Conservation (phyloP, 2,888 invertebrate genomes). For the Epirrita christyi region DNA sequence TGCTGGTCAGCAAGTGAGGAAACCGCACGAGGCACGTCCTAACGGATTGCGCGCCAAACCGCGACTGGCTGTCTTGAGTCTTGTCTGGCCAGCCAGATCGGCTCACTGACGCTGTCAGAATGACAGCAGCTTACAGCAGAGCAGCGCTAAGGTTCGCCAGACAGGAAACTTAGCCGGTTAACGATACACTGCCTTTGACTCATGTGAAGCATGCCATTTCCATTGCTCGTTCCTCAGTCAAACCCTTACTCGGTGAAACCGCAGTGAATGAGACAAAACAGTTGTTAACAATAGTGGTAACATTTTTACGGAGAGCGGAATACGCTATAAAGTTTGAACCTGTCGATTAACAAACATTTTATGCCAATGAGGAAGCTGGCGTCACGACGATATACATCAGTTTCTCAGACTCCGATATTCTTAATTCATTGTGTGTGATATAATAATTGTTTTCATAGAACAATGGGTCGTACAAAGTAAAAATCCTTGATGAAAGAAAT, state of each 20-base stretch:
- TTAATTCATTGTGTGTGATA: slow-evolving; percentile 44
- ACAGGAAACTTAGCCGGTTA: slow-evolving; percentile 29
- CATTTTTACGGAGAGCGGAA: slow-evolving; percentile 19
- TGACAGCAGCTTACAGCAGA: slow-evolving; percentile 22
- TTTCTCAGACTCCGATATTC: slow-evolving; percentile 43
- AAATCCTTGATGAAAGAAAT: slow-evolving; percentile 39
- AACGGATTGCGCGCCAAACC: slow-evolving; percentile 63
- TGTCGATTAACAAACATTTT: slow-evolving; percentile 49
- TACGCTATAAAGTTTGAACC: slow-evolving; percentile 38
- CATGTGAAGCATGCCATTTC: slow-evolving; percentile 14
- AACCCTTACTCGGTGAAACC: slow-evolving; percentile 1
- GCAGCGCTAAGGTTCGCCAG: slow-evolving; percentile 35
- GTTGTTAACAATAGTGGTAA: slow-evolving; percentile 3
- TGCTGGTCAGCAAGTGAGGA: slow-evolving; percentile 6
- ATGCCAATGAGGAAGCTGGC: slow-evolving; percentile 48
- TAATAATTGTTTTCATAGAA: slow-evolving; percentile 50
- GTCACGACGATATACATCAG: slow-evolving; percentile 39
- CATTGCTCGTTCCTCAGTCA: slow-evolving; percentile 28
- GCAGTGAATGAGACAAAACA: slow-evolving; percentile 22
- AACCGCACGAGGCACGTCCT: slow-evolving; percentile 43
- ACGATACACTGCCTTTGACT: slow-evolving; percentile 20
- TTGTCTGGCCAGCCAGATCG: neutral
- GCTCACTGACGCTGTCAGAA: too few species aligned
- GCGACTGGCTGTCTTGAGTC: slow-evolving; percentile 53
- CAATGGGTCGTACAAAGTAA: slow-evolving; percentile 39